Conservation (phyloP, 2,888 invertebrate genomes). For the Apodemia arnacis region DNA sequence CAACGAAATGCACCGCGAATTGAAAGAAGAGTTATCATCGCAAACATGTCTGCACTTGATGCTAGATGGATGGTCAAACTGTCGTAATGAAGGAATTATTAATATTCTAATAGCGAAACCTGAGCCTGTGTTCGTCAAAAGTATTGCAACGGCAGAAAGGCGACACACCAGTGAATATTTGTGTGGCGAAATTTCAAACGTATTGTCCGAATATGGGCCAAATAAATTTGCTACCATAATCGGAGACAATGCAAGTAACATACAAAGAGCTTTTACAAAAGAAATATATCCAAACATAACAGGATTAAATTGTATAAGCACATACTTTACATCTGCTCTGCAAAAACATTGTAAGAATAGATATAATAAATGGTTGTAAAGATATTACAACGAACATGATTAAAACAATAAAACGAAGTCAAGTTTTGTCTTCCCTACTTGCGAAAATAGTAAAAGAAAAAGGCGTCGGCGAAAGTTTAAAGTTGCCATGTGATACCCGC, state of each 20-base stretch:
- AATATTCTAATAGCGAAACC: background rate
- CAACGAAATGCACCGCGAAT: too few species aligned
- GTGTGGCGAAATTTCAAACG: background rate
- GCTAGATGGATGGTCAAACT: too few species aligned
- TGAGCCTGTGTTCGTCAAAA: too few species aligned
- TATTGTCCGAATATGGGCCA: background rate
- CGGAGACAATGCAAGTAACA: background rate
- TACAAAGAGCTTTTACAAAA: background rate
- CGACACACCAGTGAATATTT: too few species aligned
- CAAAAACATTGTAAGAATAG: background rate
- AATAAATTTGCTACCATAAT: background rate
- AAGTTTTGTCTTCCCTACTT: background rate
- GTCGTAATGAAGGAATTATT: background rate
- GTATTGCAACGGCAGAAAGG: too few species aligned
- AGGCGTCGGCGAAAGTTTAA: background rate
- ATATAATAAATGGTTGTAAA: background rate
- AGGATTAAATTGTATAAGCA: background rate
- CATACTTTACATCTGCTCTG: background rate
- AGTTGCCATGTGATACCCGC: background rate
- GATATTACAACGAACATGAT: too few species aligned
- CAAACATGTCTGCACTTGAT: too few species aligned
- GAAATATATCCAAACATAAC: background rate
- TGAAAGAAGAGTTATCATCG: too few species aligned
- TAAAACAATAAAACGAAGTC: background rate
- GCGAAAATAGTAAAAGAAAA: background rate